phyloP scores from a whole-genome alignment of 2,888 invertebrate genomes.

The Lepidocyrtinus sp. region DNA sequence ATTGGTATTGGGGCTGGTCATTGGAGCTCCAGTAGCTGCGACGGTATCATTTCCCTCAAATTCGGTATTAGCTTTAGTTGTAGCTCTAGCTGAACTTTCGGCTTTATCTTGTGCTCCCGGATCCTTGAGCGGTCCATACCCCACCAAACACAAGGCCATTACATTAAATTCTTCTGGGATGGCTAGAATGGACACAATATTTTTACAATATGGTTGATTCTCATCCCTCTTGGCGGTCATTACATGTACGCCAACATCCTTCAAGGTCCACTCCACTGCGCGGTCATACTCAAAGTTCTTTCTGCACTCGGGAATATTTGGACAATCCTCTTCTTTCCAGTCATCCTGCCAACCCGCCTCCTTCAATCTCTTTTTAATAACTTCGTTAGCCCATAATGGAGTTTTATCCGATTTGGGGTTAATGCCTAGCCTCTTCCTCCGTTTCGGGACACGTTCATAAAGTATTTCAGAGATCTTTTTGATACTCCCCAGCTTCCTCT shows the following conservation, averaged over 20 bases:
- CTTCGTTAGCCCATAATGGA: conserved; percentile 28
- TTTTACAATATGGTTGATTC: conserved; percentile 33
- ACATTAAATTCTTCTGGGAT: conserved; percentile 29
- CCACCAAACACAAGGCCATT: conserved; percentile 27
- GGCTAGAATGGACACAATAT: conserved; percentile 28
- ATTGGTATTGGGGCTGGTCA: no score
- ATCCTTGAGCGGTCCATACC: conserved; percentile 5
- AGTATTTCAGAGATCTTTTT: conserved; percentile 19
- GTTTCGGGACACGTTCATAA: conserved; percentile 27
- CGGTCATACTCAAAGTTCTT: conserved; percentile 29
- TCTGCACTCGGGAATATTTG: not conserved
- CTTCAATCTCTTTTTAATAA: not conserved
- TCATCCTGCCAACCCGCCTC: not conserved
- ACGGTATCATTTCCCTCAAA: no score
- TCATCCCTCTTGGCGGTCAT: conserved; percentile 27
- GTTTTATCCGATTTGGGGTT: not conserved
- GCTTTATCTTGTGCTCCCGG: no score
- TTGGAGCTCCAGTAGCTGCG: no score
- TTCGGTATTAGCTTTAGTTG: no score
- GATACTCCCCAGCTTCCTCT: conserved; percentile 18
- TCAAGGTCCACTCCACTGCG: conserved; percentile 31
- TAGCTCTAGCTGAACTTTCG: no score
- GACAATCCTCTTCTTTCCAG: conserved; percentile 36
- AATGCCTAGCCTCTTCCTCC: not conserved
- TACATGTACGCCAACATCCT: not conserved